Evolutionary conservation across 2,113 vertebrate species (phyloP).

Genomic region (Megalops atlanticus): DNA sequence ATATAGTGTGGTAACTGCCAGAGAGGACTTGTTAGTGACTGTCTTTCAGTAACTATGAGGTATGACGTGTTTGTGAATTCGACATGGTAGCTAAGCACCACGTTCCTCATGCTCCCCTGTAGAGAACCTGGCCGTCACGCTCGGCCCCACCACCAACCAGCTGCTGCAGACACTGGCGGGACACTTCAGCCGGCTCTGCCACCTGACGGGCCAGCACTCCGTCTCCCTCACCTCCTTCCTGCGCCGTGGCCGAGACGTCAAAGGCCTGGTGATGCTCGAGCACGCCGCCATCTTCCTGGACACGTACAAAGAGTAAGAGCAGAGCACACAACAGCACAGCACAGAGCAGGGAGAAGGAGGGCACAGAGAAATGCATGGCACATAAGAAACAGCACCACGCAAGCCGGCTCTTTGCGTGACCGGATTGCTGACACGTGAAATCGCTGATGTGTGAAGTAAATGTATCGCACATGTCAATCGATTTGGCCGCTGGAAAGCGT

Average conservation of each 20-base stretch:
- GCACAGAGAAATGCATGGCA: too few species aligned
- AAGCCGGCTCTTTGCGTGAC: not conserved
- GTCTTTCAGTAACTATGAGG: too few species aligned
- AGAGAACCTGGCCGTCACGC: conserved; percentile 81
- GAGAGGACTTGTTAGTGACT: too few species aligned
- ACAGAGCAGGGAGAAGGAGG: too few species aligned
- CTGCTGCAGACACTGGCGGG: conserved; percentile 83
- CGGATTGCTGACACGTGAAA: too few species aligned
- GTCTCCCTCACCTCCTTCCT: conserved; percentile 85
- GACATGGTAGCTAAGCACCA: too few species aligned
- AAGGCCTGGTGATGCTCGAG: conserved; percentile 84
- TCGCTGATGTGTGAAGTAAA: too few species aligned
- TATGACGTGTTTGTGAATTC: too few species aligned
- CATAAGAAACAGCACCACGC: too few species aligned
- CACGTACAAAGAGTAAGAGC: conserved; percentile 84
- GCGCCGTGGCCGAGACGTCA: conserved; percentile 76
- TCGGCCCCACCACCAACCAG: conserved; percentile 66
- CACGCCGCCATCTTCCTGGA: conserved; percentile 85
- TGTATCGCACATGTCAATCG: too few species aligned
- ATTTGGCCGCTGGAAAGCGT: too few species aligned
- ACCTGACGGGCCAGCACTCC: conserved; percentile 90
- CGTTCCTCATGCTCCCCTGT: conserved; percentile 39
- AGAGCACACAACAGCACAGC: conserved; percentile 26
- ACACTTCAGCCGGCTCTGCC: conserved; percentile 84
- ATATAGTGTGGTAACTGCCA: too few species aligned